phyloP scores from a whole-genome alignment of 2,888 invertebrate genomes.

The Alloscopus bannaensis region DNA sequence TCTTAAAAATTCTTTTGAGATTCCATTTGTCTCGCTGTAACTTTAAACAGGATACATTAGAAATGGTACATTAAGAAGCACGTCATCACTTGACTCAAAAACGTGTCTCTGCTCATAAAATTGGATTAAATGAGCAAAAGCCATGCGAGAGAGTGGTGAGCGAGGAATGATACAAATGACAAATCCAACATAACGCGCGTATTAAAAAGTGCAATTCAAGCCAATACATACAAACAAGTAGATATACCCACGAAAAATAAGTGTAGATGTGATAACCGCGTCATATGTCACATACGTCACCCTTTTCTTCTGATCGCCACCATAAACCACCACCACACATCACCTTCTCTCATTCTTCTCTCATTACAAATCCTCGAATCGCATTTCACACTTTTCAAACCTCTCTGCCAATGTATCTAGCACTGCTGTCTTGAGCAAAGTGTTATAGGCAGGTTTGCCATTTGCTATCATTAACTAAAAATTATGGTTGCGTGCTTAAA shows the following conservation, averaged over 20 bases:
- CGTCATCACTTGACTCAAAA: slow-evolving; percentile 41
- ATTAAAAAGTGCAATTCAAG: too few species aligned
- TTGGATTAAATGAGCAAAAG: slow-evolving; percentile 6
- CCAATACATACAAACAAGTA: too few species aligned
- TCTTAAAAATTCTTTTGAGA: too few species aligned
- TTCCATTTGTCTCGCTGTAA: too few species aligned
- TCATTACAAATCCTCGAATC: slow-evolving; percentile 55
- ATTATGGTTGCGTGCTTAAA: slow-evolving; percentile 7
- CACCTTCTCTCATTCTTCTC: slow-evolving; percentile 51
- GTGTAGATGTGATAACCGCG: neutral
- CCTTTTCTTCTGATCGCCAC: slow-evolving; percentile 28
- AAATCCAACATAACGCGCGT: neutral
- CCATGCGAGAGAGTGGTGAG: neutral
- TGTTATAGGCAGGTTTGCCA: slow-evolving; percentile 14
- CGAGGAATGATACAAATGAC: neutral
- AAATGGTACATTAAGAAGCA: slow-evolving; percentile 45
- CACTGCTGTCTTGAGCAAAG: neutral
- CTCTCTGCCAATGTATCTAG: neutral
- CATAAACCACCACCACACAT: slow-evolving; percentile 7
- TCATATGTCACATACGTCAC: slow-evolving; percentile 28
- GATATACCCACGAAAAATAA: too few species aligned
- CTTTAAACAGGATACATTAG: slow-evolving; percentile 58
- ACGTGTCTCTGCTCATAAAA: too few species aligned
- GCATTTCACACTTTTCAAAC: slow-evolving; percentile 49
- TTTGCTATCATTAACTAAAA: slow-evolving; percentile 28